phyloP scores from a whole-genome alignment of 1,140 invertebrate species.

The Drusus annulatus region DNA sequence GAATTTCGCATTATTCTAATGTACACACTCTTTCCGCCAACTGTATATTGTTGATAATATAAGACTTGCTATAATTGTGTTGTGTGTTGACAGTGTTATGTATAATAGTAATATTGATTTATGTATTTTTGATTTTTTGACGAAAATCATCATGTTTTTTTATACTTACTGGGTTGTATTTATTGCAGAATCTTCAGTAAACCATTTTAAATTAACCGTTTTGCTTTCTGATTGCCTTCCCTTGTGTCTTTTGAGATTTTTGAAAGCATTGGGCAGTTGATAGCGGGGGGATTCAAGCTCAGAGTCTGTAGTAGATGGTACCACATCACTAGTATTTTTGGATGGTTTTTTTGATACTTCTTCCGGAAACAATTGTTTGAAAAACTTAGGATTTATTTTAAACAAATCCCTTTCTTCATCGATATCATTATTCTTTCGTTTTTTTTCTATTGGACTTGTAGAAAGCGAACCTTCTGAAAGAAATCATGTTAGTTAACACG shows the following conservation, averaged over 20 bases:
- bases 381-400: conserved; percentile 31
- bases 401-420: conserved; percentile 18
- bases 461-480: background rate
- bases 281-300: conserved; percentile 7
- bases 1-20: too few species aligned
- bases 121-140: too few species aligned
- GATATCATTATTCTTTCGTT: conserved; percentile 13
- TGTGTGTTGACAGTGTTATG: too few species aligned
- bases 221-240: background rate
- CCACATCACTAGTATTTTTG: too few species aligned
- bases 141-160: too few species aligned
- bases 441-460: background rate
- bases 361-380: background rate
- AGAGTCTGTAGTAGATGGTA: conserved; percentile 6
- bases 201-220: background rate
- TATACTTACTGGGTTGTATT: too few species aligned
- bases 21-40: too few species aligned
- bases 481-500: too few species aligned
- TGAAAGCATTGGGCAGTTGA: background rate
- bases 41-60: too few species aligned
- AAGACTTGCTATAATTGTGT: too few species aligned
- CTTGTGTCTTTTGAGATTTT: background rate
- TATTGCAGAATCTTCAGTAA: background rate
- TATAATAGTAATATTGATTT: too few species aligned
- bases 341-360: background rate